Evolutionary conservation across 2,113 vertebrate genomes (phyloP).

Genomic region (Dascyllus trimaculatus): DNA sequence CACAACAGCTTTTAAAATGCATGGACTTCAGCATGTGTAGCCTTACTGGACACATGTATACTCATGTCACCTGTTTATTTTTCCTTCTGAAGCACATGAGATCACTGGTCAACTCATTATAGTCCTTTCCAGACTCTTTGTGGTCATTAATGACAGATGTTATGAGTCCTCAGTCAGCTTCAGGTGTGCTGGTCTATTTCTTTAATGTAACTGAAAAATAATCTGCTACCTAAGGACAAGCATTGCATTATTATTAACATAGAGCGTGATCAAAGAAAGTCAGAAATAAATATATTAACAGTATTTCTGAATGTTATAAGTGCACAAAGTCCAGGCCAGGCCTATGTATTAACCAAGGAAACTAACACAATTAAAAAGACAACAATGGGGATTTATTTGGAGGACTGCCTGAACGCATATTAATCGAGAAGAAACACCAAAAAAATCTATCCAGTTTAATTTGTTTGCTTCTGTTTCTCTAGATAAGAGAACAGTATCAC

Average conservation of each 20-base stretch:
- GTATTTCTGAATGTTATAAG: not conserved
- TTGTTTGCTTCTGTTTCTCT: slow-evolving; percentile 20
- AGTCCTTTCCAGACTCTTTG: not conserved
- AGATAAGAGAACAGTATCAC: slow-evolving; percentile 12
- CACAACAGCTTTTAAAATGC: not conserved
- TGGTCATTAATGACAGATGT: not conserved
- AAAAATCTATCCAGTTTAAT: slow-evolving; percentile 51
- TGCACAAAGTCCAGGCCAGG: not conserved
- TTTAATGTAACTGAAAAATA: not conserved
- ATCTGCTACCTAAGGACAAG: not conserved
- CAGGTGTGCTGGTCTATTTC: not conserved
- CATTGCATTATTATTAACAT: not conserved
- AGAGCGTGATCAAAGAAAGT: not conserved
- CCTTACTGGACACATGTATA: accelerated
- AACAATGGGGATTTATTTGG: slow-evolving; percentile 14
- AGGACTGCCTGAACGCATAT: slow-evolving; percentile 10
- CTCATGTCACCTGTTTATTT: not conserved
- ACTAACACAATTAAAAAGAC: slow-evolving; percentile 7
- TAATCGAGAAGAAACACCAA: slow-evolving; percentile 19
- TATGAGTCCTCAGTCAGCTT: not conserved
- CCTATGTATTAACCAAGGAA: not conserved
- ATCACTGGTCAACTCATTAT: not conserved
- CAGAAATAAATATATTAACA: too few species aligned
- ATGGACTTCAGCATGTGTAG: not conserved
- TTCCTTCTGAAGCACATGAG: not conserved